These are phyloP conservation scores for Gymnarchus niloticus DNA, from an alignment of 2,113 vertebrate genomes.

Conservation along the genomic window DNA sequence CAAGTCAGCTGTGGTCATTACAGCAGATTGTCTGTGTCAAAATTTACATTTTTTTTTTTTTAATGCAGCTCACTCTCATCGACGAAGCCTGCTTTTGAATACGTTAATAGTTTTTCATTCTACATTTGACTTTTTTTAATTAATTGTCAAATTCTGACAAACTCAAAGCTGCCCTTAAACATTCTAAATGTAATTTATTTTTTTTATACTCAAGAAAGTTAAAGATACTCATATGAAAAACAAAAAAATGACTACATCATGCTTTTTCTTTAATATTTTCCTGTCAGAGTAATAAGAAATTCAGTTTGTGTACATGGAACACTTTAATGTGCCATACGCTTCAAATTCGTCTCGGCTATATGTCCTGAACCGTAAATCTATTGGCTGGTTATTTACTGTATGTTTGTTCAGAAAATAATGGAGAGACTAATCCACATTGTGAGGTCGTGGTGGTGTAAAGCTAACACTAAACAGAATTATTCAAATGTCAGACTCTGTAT, in stretches of 20 bases:
- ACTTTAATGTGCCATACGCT: neutral
- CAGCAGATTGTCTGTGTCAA: neutral
- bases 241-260: neutral
- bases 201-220: neutral
- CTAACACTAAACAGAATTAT: neutral
- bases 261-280: too few relatives aligned
- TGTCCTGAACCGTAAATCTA: neutral
- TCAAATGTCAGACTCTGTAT: neutral
- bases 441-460: neutral
- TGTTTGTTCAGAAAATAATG: neutral
- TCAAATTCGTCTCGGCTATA: neutral
- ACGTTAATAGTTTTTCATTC: neutral
- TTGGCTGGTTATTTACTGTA: neutral
- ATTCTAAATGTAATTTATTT: constrained; percentile 29
- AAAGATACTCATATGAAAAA: neutral
- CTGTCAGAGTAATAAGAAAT: neutral
- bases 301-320: neutral
- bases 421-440: neutral
- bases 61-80: constrained; percentile 27
- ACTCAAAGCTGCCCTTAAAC: constrained; percentile 36
- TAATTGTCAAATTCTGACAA: constrained; percentile 44
- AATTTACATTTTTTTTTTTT: constrained; percentile 30
- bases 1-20: constrained; percentile 38
- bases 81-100: constrained; percentile 40
- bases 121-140: constrained; percentile 23